These are phyloP conservation scores for Euspilapteryx auroguttella DNA, from an alignment of 2,888 invertebrate genomes.

Conservation along the genomic window DNA sequence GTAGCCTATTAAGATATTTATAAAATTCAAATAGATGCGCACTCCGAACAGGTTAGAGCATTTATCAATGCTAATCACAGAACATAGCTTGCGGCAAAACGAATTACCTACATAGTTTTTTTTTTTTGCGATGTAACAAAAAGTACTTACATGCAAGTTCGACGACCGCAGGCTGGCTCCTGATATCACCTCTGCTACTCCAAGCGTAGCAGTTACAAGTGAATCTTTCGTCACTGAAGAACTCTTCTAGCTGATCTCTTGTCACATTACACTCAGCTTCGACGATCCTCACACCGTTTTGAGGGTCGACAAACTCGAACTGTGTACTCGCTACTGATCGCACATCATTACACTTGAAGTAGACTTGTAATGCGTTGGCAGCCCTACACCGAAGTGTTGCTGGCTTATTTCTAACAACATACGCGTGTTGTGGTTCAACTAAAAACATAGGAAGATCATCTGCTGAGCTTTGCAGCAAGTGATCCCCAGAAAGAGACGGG, in stretches of 20 bases:
- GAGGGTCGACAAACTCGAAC: slow-evolving; percentile 87
- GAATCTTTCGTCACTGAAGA: slow-evolving; percentile 86
- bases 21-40: too few species aligned
- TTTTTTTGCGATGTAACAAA: too few species aligned
- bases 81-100: too few species aligned
- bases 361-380: slow-evolving; percentile 83
- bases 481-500: slow-evolving; percentile 46
- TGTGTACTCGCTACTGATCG: slow-evolving; percentile 68
- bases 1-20: too few species aligned
- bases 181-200: slow-evolving; percentile 83
- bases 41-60: too few species aligned
- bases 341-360: slow-evolving; percentile 89
- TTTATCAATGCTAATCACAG: too few species aligned
- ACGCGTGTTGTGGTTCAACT: slow-evolving; percentile 84
- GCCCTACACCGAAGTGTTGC: slow-evolving; percentile 89
- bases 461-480: slow-evolving; percentile 56
- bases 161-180: slow-evolving; percentile 85
- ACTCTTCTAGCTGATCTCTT: slow-evolving; percentile 90
- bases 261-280: slow-evolving; percentile 88
- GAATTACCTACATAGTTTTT: too few species aligned
- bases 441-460: slow-evolving; percentile 84
- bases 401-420: slow-evolving; percentile 89
- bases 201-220: slow-evolving; percentile 95
- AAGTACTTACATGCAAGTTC: slow-evolving; percentile 94
- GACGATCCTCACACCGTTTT: slow-evolving; percentile 83